Base-by-base conservation (phyloP, 2,888 invertebrate species). In the Microctonus brassicae region DNA sequence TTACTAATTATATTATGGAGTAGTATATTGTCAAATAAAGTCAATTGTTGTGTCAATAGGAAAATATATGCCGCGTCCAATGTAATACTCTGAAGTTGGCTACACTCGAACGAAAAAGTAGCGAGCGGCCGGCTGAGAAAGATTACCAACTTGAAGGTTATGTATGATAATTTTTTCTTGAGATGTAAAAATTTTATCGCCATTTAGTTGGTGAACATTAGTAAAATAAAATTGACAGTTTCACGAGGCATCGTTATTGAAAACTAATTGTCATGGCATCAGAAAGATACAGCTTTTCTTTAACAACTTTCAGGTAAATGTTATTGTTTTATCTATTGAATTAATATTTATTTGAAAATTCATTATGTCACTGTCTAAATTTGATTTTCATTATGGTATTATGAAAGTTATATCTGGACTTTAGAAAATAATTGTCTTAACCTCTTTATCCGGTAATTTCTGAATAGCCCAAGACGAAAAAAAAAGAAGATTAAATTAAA, bases 211-310 rank as follows among this genome's bases (percentile, higher is more conserved):
- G 39, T 26, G 17, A 1, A n/a, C 26, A 0, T 26, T 47, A n/a
- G 17, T n/a, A 0, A 17, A 17, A 7, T 47, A 2, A 6, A n/a
- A 6, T 33, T 10, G 26, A 53, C 47, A 42, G 63, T 55, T 53
- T 69, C 62, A 69, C 11, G 33, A 5, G 29, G 26, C 55, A 53
- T 62, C 10, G 33, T 70, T 70, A 80, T 81, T 84, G 90, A 90
- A 89, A 89, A 90, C 90, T 90, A 91, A 93, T 91, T 82, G 82
- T 84, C 91, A 97, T 97, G 97, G 94, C 96, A 89, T 95, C 96
- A 64, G 97, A 98, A 89, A 92, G 98, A 83, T 98, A 98, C 86
- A 98, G 98, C 90, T 98, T 98, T 90, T 98, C 98, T 67, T 90
- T 98, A 79, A 98, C 94, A 69, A 94, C 94, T 79, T 94, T 94